Evolutionary conservation across 1,140 invertebrate species (phyloP), one percentile per base, ranked within the genome.

Genomic region (Saxidomus purpurata): DNA sequence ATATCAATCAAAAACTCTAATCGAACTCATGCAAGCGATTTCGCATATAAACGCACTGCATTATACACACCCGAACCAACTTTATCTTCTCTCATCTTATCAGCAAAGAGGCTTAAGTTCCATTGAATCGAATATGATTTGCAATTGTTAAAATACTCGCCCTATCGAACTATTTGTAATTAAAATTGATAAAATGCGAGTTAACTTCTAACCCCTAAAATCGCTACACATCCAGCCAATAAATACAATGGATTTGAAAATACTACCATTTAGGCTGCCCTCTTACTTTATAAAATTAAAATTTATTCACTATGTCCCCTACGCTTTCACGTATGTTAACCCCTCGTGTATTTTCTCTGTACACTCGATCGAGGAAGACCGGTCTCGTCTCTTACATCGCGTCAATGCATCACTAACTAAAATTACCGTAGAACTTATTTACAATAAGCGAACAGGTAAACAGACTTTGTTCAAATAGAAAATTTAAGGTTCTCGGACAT

Each of bases 391-490:
- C 19, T 11, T 11, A 28, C 59, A 8, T 63, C 19, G 6, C 4
- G n/a, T 28, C 59, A 25, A 28, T 28, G 59, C 59, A 63, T 63
- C 59, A 63, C 59, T 63, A 63, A 63, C 59, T 63, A 28, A 63
- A 63, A n/a, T 63, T 63, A 63, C 59, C 59, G 59, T 63, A 63
- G 59, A 63, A 63, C 25, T 63, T 63, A 63, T 63, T 63, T 63
- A 63, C 59, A 63, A 63, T 63, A 63, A 63, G 25, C 25, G n/a
- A 63, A 28, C 59, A 63, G 59, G 59, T 63, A 63, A 63, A 63
- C 59, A 63, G 59, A 28, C 59, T 63, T 63, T 63, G 59, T 63
- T 63, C 59, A 63, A 63, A 63, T n/a, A 63, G 59, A 63, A n/a
- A 22, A n/a, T 22, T 63, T 63, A 63, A 63, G 59, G 59, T 28